These are phyloP conservation scores for Danionella cerebrum DNA, from an alignment of 2,113 vertebrate genomes.

Conservation along the genomic window DNA sequence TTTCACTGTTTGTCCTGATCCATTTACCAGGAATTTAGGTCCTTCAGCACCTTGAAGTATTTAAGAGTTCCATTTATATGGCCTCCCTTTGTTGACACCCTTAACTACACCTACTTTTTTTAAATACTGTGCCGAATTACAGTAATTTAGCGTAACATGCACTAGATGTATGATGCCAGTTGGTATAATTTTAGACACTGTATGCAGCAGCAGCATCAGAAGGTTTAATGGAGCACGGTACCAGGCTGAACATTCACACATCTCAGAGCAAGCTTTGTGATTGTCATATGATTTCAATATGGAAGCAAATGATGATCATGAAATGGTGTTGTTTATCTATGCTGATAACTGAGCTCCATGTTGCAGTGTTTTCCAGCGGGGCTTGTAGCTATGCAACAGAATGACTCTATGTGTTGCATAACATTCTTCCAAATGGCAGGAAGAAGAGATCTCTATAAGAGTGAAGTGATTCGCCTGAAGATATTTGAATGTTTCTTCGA, in stretches of 20 bases:
- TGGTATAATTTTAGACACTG: not conserved
- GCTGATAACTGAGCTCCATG: no score
- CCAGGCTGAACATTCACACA: not conserved
- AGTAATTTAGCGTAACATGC: not conserved
- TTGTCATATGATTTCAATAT: not conserved
- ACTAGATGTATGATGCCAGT: not conserved
- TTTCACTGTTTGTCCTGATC: no score
- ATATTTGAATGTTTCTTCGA: no score
- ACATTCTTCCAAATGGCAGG: not conserved
- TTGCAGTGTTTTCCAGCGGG: not conserved
- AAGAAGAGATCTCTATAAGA: not conserved
- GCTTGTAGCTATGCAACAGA: constrained; percentile 6
- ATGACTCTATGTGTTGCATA: not conserved
- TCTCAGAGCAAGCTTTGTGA: not conserved
- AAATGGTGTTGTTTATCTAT: no score
- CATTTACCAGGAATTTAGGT: not conserved
- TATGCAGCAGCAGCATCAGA: not conserved
- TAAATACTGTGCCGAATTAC: not conserved
- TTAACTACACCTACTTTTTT: no score
- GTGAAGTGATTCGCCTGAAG: not conserved
- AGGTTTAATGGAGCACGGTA: not conserved
- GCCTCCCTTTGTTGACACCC: not conserved
- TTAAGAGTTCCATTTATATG: not conserved
- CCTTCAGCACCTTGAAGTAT: not conserved
- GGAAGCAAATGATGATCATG: not conserved